These are phyloP conservation scores for Poicephalus meyeri DNA, from an alignment of 2,113 vertebrate genomes.

Conservation along the genomic window DNA sequence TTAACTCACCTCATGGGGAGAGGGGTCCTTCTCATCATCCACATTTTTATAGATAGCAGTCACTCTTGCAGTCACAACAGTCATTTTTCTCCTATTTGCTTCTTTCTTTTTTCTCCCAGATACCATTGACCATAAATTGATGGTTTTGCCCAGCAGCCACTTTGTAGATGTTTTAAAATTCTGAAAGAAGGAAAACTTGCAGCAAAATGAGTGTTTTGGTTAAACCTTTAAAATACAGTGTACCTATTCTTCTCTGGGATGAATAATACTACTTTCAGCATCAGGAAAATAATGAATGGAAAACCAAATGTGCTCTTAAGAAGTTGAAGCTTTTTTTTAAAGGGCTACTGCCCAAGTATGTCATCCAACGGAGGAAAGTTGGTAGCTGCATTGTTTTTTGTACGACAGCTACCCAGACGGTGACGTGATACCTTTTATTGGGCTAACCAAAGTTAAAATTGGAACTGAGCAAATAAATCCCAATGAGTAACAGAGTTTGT, in stretches of 20 bases:
- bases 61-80: not conserved
- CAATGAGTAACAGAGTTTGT: not conserved
- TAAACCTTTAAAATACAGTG: constrained; percentile 28
- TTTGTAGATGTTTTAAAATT: not conserved
- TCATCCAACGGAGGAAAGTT: constrained; percentile 48
- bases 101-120: not conserved
- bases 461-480: constrained; percentile 52
- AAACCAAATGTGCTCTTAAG: constrained; percentile 27
- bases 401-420: constrained; percentile 47
- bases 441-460: constrained; percentile 61
- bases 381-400: constrained; percentile 62
- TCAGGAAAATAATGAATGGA: constrained; percentile 53
- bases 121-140: not conserved
- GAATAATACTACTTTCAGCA: constrained; percentile 22
- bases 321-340: not conserved
- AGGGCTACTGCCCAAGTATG: constrained; percentile 62
- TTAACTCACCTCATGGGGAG: not conserved
- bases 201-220: not conserved
- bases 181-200: not conserved
- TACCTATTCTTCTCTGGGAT: constrained; percentile 16
- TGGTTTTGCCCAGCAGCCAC: not conserved
- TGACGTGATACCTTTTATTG: constrained; percentile 61
- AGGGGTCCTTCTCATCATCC: not conserved
- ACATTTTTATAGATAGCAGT: constrained; percentile 18
- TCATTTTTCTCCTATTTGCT: not conserved